phyloP scores from a whole-genome alignment of 1,140 invertebrate genomes.

The Anoplolepis gracilipes region DNA sequence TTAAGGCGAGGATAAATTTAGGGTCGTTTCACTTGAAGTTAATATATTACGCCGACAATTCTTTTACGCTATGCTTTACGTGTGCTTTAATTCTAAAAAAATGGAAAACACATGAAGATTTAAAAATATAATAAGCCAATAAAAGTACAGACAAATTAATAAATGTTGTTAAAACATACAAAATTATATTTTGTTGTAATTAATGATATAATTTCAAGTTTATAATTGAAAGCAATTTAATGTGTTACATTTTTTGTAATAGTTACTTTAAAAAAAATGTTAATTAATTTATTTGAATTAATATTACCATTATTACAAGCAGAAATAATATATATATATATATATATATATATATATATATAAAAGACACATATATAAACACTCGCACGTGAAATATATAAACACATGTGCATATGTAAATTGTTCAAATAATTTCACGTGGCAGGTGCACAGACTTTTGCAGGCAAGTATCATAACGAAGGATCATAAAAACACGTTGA shows the following conservation, averaged over 20 bases:
- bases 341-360: background rate
- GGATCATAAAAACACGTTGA: background rate
- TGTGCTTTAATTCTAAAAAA: background rate
- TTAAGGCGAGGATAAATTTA: background rate
- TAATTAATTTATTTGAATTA: background rate
- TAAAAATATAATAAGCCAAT: background rate
- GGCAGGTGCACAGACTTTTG: background rate
- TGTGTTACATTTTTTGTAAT: background rate
- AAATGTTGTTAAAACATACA: background rate
- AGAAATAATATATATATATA: slow-evolving; percentile 2
- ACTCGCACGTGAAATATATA: background rate
- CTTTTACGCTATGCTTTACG: background rate
- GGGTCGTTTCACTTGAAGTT: background rate
- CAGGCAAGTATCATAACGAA: background rate
- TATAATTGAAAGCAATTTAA: background rate
- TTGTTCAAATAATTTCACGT: slow-evolving; percentile 54
- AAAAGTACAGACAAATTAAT: slow-evolving; percentile 2
- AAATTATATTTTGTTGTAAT: background rate
- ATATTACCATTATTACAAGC: background rate
- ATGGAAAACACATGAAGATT: background rate
- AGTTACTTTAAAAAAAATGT: background rate
- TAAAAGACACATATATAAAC: background rate
- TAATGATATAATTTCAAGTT: background rate
- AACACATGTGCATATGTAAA: background rate
- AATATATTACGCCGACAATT: background rate